These are phyloP conservation scores for Periophthalmus magnuspinnatus DNA, from an alignment of 2,797 vertebrate species.

Conservation along the genomic window DNA sequence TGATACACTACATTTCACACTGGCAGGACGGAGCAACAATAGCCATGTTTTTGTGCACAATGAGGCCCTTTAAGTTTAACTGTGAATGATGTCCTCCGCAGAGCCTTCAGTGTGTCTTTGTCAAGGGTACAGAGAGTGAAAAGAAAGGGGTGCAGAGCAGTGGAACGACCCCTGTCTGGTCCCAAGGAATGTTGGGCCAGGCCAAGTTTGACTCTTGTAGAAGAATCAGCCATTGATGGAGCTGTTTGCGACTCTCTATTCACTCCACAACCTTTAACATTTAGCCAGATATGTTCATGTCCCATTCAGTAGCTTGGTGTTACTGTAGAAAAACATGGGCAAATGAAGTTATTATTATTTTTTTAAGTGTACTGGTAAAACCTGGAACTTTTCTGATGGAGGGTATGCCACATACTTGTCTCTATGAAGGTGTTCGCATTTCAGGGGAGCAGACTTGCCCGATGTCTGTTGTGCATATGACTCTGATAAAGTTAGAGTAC, in stretches of 20 bases:
- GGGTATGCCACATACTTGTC: not conserved
- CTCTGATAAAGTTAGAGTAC: no score
- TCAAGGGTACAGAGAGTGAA: slow-evolving; percentile 57
- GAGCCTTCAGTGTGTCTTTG: slow-evolving; percentile 49
- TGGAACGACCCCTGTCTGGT: slow-evolving; percentile 56
- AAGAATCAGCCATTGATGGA: slow-evolving; percentile 62
- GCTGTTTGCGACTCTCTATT: slow-evolving; percentile 38
- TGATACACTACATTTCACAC: slow-evolving; percentile 70
- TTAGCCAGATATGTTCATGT: slow-evolving; percentile 14
- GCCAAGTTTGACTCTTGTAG: slow-evolving; percentile 36
- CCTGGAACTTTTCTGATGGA: not conserved
- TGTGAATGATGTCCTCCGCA: slow-evolving; percentile 55
- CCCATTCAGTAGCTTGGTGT: not conserved
- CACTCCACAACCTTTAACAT: slow-evolving; percentile 25
- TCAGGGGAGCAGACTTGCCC: no score
- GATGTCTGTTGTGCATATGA: no score
- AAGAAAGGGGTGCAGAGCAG: slow-evolving; percentile 37
- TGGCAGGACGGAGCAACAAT: slow-evolving; percentile 46
- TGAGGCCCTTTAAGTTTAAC: slow-evolving; percentile 63
- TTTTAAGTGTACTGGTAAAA: not conserved
- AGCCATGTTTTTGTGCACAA: slow-evolving; percentile 63
- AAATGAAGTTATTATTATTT: not conserved
- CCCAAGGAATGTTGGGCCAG: slow-evolving; percentile 43
- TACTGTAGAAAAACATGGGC: not conserved
- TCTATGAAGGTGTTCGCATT: no score